phyloP scores from a whole-genome alignment of 2,888 invertebrate species.

The Nomada ruficornis region DNA sequence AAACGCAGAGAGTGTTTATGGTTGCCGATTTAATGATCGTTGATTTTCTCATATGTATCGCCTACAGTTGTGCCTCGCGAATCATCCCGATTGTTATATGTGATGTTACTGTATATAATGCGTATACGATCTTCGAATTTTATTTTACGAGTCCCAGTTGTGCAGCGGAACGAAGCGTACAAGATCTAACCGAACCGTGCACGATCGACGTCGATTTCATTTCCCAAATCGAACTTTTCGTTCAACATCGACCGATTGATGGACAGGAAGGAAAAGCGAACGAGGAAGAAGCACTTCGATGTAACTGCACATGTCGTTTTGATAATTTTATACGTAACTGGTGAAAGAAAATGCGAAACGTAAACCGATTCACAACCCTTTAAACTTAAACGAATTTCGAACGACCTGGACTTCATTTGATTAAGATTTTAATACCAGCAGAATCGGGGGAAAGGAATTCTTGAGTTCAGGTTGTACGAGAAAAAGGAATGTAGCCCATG shows the following conservation, averaged over 20 bases:
- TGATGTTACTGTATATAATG: conserved; percentile 42
- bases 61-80: conserved; percentile 65
- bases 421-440: background rate
- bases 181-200: background rate
- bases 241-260: conserved; percentile 10
- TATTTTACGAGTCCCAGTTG: conserved; percentile 1
- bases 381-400: background rate
- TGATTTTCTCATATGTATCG: conserved; percentile 55
- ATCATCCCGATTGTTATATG: conserved; percentile 50
- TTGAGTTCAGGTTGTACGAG: background rate
- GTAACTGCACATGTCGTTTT: conserved; percentile 47
- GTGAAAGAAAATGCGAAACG: background rate
- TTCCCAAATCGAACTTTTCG: conserved; percentile 19
- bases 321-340: conserved; percentile 52
- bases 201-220: conserved; percentile 19
- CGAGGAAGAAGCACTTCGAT: conserved; percentile 11
- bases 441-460: background rate
- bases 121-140: conserved; percentile 24
- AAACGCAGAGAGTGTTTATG: conserved; percentile 42
- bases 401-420: background rate
- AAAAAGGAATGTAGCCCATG: background rate
- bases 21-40: conserved; percentile 54
- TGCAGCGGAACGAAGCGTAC: conserved; percentile 3
- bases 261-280: too few species aligned
- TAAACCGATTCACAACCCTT: background rate